Evolutionary conservation across 2,888 invertebrate genomes (phyloP).

Genomic region (Lydus trimaculatus): DNA sequence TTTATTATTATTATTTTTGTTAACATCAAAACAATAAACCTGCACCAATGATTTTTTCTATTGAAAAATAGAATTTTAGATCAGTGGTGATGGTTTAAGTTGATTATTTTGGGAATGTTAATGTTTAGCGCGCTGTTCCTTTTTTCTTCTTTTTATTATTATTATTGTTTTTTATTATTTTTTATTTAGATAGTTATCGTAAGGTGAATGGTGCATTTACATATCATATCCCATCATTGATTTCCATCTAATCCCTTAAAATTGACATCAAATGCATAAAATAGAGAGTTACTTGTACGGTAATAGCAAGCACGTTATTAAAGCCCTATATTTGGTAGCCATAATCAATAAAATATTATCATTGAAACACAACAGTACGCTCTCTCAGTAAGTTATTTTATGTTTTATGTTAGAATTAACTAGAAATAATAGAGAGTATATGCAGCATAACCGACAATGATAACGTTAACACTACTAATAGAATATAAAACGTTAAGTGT

Average conservation of each 20-base stretch:
- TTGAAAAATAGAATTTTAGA: constrained; percentile 9
- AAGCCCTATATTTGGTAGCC: constrained; percentile 28
- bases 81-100: constrained; percentile 37
- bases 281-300: constrained; percentile 20
- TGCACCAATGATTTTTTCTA: neutral
- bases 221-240: constrained; percentile 1
- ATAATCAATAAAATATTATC: constrained; percentile 26
- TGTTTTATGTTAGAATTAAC: constrained; percentile 38
- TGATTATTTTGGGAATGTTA: constrained; percentile 41
- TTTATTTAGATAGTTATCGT: constrained; percentile 17
- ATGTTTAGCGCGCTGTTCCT: constrained; percentile 44
- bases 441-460: no score
- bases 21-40: neutral
- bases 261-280: no score
- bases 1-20: constrained; percentile 23
- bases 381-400: constrained; percentile 40
- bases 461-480: constrained; percentile 9
- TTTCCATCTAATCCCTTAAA: constrained; percentile 22
- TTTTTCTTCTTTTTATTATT: neutral
- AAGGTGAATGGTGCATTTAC: constrained; percentile 25
- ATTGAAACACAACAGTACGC: constrained; percentile 41
- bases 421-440: constrained; percentile 11
- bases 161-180: neutral
- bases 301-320: constrained; percentile 30
- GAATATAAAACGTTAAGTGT: neutral